Base-by-base conservation (phyloP, 2,888 invertebrate species). In the Lasioglossum leucozonium region DNA sequence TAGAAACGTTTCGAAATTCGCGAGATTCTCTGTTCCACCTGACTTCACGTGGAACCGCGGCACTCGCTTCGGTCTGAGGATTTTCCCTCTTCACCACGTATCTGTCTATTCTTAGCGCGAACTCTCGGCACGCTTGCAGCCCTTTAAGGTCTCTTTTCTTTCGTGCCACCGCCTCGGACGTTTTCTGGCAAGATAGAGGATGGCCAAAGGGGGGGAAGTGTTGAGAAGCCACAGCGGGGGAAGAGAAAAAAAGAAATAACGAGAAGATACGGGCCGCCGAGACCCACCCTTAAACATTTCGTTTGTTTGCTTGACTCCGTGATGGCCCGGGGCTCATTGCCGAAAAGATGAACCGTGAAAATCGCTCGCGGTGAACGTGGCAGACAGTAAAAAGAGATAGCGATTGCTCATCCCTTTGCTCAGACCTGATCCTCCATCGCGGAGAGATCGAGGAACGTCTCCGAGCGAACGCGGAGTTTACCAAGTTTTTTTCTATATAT, bases 41-140 rank as follows among this genome's bases (percentile, higher is more conserved):
- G 26, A 11, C 13, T 58, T 26, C 58, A 30, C 58, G 58, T 16
- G 26, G 58, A 26, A 58, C 26, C 58, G 26, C 26, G 58, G 58
- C 26, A 13, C 26, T 58, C 26, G 58, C 4, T 58, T 58, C 58
- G 5, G 26, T 13, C 26, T 30, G 58, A 58, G 58, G 58, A 58
- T 26, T 58, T 34, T 78, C 30, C 74, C 87, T 81, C 81, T 87
- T 79, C 81, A 81, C 80, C 87, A 84, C 87, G 87, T 82, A 78
- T 75, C 34, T 58, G 69, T 79, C 84, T 89, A 88, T 91, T 89
- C 88, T 92, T 85, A 79, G 87, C 87, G 90, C 77, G 79, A 88
- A 91, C 90, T 89, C 87, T 92, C 86, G 86, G 88, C 90, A 88
- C 90, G 86, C 83, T 81, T 82, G 72, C 30, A n/a, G 51, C 71